These are phyloP conservation scores for Spea bombifrons DNA, from an alignment of 2,113 vertebrate genomes.

Conservation along the genomic window DNA sequence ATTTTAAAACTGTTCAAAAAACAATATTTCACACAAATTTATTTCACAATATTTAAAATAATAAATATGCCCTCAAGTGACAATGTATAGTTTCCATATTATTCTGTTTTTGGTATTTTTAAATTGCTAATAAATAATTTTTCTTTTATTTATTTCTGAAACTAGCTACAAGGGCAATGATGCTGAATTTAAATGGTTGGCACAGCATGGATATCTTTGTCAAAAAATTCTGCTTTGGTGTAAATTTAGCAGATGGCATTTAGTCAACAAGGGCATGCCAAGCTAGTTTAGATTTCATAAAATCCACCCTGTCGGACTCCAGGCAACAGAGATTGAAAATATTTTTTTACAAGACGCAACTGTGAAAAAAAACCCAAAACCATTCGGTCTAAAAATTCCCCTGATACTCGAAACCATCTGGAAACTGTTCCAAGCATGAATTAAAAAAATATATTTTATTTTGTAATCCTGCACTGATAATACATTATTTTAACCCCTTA, in stretches of 20 bases:
- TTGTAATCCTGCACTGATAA: slow-evolving; percentile 14
- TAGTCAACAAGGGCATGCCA: slow-evolving; percentile 14
- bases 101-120: no score
- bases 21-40: no score
- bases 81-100: no score
- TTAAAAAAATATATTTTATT: slow-evolving; percentile 6
- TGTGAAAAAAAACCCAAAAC: neutral
- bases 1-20: no score
- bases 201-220: slow-evolving; percentile 36
- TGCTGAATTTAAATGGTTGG: slow-evolving; percentile 32
- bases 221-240: slow-evolving; percentile 30
- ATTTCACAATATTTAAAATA: no score
- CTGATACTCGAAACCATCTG: slow-evolving; percentile 26
- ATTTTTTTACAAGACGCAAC: slow-evolving; percentile 29
- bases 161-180: slow-evolving; percentile 1
- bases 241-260: slow-evolving; percentile 38
- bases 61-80: no score
- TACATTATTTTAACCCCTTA: no score
- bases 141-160: neutral
- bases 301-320: slow-evolving; percentile 20
- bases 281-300: slow-evolving; percentile 17
- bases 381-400: slow-evolving; percentile 17
- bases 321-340: slow-evolving; percentile 14
- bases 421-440: slow-evolving; percentile 7
- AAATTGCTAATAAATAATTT: neutral